Conservation (phyloP, 92 coral and sea anemone species). For the Phenganax subtilis region DNA sequence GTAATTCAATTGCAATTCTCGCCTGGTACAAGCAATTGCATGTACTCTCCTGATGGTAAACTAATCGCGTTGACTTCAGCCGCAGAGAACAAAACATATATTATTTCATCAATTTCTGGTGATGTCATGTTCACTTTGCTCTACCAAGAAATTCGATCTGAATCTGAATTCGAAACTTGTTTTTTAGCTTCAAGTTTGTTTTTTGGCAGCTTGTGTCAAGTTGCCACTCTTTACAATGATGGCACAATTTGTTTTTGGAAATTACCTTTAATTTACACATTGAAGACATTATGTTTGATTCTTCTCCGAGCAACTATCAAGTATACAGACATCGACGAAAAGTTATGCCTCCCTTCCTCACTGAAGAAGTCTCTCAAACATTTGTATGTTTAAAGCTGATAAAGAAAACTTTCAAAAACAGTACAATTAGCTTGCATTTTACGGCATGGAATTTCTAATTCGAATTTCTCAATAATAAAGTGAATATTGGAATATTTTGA, state of each 20-base stretch:
- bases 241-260: neutral
- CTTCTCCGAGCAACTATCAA: neutral
- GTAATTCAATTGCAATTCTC: constrained; percentile 6
- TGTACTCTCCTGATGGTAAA: constrained; percentile 19
- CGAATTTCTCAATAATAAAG: too few species aligned
- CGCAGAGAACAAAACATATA: neutral
- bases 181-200: constrained; percentile 20
- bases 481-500: too few species aligned
- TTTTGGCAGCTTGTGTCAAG: constrained; percentile 5
- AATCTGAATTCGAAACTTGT: neutral
- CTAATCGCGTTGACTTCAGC: neutral
- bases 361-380: neutral
- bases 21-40: constrained; percentile 22
- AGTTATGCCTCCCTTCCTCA: neutral
- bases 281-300: constrained; percentile 17
- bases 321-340: neutral
- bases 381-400: constrained; percentile 6
- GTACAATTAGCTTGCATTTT: too few species aligned
- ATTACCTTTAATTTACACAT: neutral
- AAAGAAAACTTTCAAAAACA: neutral
- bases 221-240: constrained; percentile 2
- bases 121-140: neutral
- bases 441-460: too few species aligned
- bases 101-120: constrained; percentile 8
- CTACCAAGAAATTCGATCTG: neutral